Conservation (phyloP, 2,797 vertebrate genomes). For the Cryptoblepharus egeriae region DNA sequence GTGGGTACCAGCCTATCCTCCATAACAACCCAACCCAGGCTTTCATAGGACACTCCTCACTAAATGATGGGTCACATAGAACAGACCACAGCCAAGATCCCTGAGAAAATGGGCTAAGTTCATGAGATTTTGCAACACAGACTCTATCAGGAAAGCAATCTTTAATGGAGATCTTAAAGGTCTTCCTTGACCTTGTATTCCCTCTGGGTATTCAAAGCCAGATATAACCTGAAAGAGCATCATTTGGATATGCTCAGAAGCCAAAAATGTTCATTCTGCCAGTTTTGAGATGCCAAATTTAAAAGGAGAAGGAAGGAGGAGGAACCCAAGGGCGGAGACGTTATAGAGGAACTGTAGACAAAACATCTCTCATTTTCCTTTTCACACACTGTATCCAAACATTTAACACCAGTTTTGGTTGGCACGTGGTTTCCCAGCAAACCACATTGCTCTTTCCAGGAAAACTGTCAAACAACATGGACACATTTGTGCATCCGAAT, state of each 20-base stretch:
- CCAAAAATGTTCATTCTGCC: slow-evolving; percentile 3
- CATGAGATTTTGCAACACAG: slow-evolving; percentile 4
- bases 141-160: background rate
- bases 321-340: background rate
- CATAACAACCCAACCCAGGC: no score
- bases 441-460: slow-evolving; percentile 63
- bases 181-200: background rate
- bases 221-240: fast-evolving
- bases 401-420: slow-evolving; percentile 14
- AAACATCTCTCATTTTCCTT: background rate
- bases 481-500: slow-evolving; percentile 59
- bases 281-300: slow-evolving; percentile 19
- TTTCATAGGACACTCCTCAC: no score
- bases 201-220: background rate
- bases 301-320: no score
- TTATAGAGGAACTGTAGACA: background rate
- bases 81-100: slow-evolving; percentile 56
- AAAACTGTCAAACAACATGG: slow-evolving; percentile 53
- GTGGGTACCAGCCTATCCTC: no score
- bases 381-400: slow-evolving; percentile 13
- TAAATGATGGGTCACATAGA: slow-evolving; percentile 25
- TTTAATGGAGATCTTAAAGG: background rate
- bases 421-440: slow-evolving; percentile 63
- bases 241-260: background rate
- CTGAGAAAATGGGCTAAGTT: slow-evolving; percentile 30